Conservation (phyloP, 2,888 invertebrate genomes). For the Drosophila prolongata region DNA sequence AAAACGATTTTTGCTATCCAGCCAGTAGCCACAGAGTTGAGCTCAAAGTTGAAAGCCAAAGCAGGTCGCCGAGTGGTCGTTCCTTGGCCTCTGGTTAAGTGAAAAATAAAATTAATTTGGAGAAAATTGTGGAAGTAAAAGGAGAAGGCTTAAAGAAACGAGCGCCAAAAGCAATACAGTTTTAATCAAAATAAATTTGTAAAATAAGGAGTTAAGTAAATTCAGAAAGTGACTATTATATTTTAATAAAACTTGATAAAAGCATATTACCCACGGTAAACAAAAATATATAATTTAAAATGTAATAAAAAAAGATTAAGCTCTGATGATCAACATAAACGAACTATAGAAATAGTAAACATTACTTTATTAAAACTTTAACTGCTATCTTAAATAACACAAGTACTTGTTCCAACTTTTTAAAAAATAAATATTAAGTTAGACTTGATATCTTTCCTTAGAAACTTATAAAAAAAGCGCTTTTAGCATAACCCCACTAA, state of each 20-base stretch:
- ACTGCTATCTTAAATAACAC: too few relatives aligned
- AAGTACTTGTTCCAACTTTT: too few relatives aligned
- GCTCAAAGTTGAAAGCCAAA: constrained; percentile 43
- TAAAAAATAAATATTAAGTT: too few relatives aligned
- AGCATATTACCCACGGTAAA: too few relatives aligned
- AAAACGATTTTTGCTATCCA: constrained; percentile 38
- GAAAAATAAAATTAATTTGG: not conserved
- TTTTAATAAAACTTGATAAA: not conserved
- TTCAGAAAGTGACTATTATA: too few relatives aligned
- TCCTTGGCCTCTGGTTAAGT: constrained; percentile 8
- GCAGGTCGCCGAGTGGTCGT: constrained; percentile 17
- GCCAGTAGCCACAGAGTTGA: constrained; percentile 57
- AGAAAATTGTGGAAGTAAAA: constrained; percentile 6
- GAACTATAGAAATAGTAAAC: too few relatives aligned
- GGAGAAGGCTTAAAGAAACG: not conserved
- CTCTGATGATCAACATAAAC: too few relatives aligned
- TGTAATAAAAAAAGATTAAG: too few relatives aligned
- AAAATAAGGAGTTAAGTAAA: too few relatives aligned
- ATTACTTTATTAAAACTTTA: too few relatives aligned
- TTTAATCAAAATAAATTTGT: not conserved
- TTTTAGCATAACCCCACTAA: too few relatives aligned
- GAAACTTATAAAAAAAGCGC: not conserved
- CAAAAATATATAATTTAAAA: too few relatives aligned
- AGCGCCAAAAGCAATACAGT: not conserved
- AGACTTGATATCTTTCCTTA: not conserved